These are phyloP conservation scores for Taeniopygia guttata DNA, from an alignment of 2,797 vertebrate species.

Conservation along the genomic window DNA sequence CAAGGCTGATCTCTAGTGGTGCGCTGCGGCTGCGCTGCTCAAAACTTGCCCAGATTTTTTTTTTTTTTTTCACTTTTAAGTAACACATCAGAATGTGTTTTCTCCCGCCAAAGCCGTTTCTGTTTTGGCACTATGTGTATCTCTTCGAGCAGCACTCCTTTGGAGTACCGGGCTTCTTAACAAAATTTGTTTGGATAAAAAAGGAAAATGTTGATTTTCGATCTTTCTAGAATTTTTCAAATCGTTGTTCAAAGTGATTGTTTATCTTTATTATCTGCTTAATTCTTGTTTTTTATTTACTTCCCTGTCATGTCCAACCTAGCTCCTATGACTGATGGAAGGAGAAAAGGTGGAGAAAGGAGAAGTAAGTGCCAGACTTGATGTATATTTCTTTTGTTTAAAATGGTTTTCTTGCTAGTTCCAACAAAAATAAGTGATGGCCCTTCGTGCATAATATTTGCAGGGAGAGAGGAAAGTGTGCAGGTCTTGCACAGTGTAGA, in stretches of 20 bases:
- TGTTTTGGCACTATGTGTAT: accelerated
- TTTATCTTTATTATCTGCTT: neutral
- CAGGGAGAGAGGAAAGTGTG: neutral
- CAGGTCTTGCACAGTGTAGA: neutral
- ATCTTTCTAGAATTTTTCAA: neutral
- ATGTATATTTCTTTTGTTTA: neutral
- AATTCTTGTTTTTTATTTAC: neutral
- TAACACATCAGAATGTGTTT: neutral
- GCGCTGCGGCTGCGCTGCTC: neutral
- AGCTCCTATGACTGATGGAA: neutral
- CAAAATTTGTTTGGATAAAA: neutral
- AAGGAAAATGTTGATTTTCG: neutral
- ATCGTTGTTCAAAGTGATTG: accelerated
- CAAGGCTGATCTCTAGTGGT: slow-evolving; percentile 91
- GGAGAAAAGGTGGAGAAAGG: neutral
- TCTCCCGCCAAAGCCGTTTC: neutral
- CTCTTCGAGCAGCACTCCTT: neutral
- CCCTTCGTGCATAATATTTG: neutral
- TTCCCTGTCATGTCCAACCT: neutral
- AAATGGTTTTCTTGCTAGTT: neutral
- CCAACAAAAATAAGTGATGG: neutral
- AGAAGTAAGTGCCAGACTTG: neutral
- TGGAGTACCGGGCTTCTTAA: accelerated
- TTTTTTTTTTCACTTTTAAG: no score
- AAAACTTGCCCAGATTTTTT: accelerated